Evolutionary conservation across 2,888 invertebrate species (phyloP), one percentile per base, ranked within the genome.

Genomic region (Apotomis turbidana): DNA sequence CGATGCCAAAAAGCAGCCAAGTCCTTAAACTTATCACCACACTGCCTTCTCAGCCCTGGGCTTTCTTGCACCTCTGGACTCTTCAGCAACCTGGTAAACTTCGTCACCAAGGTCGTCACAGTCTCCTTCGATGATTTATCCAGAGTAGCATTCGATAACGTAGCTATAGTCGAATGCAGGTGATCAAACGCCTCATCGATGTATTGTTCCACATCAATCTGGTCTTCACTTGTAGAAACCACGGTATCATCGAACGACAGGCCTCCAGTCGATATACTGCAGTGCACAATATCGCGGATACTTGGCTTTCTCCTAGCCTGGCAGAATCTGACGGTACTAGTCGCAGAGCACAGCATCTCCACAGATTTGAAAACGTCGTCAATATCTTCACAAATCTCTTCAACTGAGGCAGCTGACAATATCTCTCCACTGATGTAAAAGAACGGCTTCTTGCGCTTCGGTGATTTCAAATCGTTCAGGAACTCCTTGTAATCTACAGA

Each of bases 301-400:
- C 57, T 61, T 3, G 71, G 51, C 1, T 73, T 61, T 15, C 78
- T 82, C 62, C 77, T 80, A 1, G 10, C 41, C 52, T 82, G 83
- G 5, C 83, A 79, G 0, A 87, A 73, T 0, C 90, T 87, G 41
- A 88, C 87, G 0, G 88, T 87, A 46, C 78, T 79, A 0, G 83
- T 81, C 0, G 86, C 85, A 0, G 88, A 85, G 8, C 83, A 86
- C 0, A 93, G 76, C 57, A 88, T 88, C 27, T 92, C 91, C 4
- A 93, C 87, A 1, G 92, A 91, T 74, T 87, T 89, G 77, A 93
- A 93, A 0, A 92, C 84, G 8, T 89, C 85, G 57, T 93, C 92
- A 3, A 77, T 77, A 10, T 61, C 61, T 0, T 74, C 59, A n/a
- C 76, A 77, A 6, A 76, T 77, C 3, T 75, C 71, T 60, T 77